Evolutionary conservation across 2,797 vertebrate species (phyloP), one percentile per base, ranked within the genome.

Genomic region (Cynodonichthys magdalenae): DNA sequence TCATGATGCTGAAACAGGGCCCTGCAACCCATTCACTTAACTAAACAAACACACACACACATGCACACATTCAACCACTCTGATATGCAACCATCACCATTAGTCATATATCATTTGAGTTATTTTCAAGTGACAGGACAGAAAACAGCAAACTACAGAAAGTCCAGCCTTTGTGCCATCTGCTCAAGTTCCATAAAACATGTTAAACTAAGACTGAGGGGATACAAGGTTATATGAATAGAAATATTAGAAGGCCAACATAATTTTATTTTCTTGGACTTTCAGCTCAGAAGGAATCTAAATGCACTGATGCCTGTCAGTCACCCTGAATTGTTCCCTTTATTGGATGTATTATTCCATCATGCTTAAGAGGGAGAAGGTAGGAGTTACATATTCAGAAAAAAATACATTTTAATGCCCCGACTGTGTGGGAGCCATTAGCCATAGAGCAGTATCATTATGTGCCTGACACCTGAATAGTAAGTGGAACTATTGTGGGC

Each of bases 371-470:
- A 66, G 67, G 56, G 75, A 77, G 54, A 68, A 58, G 58, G 68
- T 67, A 74, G 79, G 71, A 65, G 77, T 77, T 73, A 53, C 66
- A 74, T 59, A 75, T 72, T 78, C 73, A 55, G 49, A 73, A 73
- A 79, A 66, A 78, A 87, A 83, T 72, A 69, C 82, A 84, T 89
- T 86, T 65, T 82, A 64, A 85, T 89, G 60, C 59, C 82, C 76
- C 31, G 72, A 81, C 75, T 85, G 88, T 86, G 86, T 87, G 83
- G 88, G 87, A 86, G 80, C 82, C 84, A 85, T 88, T 86, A 84
- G 75, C 80, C 71, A 75, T 59, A 80, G 52, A 84, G 80, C 77
- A 75, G 71, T 74, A 79, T 84, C 85, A 89, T 90, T 90, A 87
- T 89, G 82, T 79, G 81, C 75, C 78, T 87, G 87, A 87, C 88